Conservation (phyloP, 2,113 vertebrate genomes). For the Sylvia atricapilla region DNA sequence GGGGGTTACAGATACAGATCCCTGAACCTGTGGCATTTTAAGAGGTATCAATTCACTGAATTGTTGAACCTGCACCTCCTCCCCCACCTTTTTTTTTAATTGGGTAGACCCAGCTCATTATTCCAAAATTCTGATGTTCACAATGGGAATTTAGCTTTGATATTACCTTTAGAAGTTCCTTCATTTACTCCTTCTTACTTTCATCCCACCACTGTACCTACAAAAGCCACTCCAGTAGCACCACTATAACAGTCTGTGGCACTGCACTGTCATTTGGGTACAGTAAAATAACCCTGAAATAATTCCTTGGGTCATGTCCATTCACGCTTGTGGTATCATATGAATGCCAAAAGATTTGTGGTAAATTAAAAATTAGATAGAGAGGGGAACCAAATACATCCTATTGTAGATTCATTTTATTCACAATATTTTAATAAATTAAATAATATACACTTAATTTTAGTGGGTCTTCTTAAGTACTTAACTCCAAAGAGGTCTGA, state of each 20-base stretch:
- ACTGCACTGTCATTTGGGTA: neutral
- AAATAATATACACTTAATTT: neutral
- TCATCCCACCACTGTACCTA: neutral
- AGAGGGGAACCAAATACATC: neutral
- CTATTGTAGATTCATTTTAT: neutral
- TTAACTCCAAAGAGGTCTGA: neutral
- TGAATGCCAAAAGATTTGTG: neutral
- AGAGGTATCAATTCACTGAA: neutral
- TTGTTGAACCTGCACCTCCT: fast-evolving
- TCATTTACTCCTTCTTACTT: neutral
- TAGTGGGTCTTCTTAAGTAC: neutral
- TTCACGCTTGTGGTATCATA: neutral
- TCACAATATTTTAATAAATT: neutral
- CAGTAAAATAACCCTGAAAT: neutral
- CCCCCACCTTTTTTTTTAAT: fast-evolving
- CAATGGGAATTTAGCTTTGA: neutral
- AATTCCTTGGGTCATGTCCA: neutral
- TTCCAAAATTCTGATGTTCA: neutral
- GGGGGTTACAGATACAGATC: neutral
- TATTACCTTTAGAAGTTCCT: neutral
- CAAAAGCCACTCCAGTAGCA: neutral
- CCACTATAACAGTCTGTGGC: too few relatives aligned
- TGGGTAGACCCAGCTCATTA: neutral
- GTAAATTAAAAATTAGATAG: neutral
- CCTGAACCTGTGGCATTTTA: neutral